Conservation (phyloP, 2,797 vertebrate genomes). For the Cuniculus paca region DNA sequence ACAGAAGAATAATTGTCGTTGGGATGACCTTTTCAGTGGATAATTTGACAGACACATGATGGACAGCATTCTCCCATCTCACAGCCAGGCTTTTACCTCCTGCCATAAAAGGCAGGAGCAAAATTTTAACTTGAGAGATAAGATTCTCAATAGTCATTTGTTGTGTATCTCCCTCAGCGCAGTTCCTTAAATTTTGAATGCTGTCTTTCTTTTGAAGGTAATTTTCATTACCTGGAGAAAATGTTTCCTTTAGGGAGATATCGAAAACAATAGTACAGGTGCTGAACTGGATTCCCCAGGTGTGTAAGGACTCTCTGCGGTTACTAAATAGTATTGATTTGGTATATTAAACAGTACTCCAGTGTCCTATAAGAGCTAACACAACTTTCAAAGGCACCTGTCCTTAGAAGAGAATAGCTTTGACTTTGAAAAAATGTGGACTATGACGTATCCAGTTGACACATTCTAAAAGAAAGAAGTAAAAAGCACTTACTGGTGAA, state of each 20-base stretch:
- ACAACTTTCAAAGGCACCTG: constrained; percentile 66
- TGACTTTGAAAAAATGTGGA: constrained; percentile 61
- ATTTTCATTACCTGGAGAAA: constrained; percentile 79
- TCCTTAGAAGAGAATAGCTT: constrained; percentile 60
- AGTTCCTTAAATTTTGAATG: constrained; percentile 25
- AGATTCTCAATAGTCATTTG: constrained; percentile 70
- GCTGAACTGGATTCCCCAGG: constrained; percentile 77
- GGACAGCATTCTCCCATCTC: constrained; percentile 62
- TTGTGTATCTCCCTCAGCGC: constrained; percentile 69
- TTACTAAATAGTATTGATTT: constrained; percentile 51
- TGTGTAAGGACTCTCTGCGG: constrained; percentile 55
- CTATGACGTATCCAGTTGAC: constrained; percentile 47
- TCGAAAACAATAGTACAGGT: constrained; percentile 78
- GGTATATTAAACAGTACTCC: constrained; percentile 60
- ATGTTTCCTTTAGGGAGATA: constrained; percentile 73
- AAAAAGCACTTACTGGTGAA: constrained; percentile 65
- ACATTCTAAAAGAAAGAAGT: constrained; percentile 3
- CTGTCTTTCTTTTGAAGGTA: constrained; percentile 60
- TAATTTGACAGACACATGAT: constrained; percentile 77
- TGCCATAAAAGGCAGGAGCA: constrained; percentile 69
- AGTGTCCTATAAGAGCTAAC: constrained; percentile 64
- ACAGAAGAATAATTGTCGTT: constrained; percentile 75
- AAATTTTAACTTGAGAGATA: constrained; percentile 79
- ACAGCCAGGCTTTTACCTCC: constrained; percentile 77
- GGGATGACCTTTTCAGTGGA: constrained; percentile 76